Evolutionary conservation across 2,888 invertebrate genomes (phyloP).

Genomic region (Trissoscelio sp.): DNA sequence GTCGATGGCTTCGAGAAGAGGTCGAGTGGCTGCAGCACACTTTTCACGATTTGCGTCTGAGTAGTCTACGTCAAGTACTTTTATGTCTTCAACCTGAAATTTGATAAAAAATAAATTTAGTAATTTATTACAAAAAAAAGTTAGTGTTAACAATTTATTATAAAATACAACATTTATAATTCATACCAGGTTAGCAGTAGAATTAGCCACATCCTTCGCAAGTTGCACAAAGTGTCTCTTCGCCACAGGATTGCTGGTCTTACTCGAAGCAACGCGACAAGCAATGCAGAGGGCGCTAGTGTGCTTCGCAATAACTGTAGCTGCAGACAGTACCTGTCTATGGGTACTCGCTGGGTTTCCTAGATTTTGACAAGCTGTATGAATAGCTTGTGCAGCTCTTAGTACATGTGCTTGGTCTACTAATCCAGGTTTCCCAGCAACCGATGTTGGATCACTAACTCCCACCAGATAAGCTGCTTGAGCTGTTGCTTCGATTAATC

Average conservation of each 20-base stretch:
- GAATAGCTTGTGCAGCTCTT: slow-evolving; percentile 95
- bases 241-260: slow-evolving; percentile 94
- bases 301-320: slow-evolving; percentile 97
- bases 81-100: slow-evolving; percentile 91
- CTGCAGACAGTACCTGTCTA: slow-evolving; percentile 93
- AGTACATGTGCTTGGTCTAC: slow-evolving; percentile 95
- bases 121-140: not conserved
- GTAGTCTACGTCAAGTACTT: slow-evolving; percentile 93
- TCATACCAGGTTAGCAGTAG: slow-evolving; percentile 92
- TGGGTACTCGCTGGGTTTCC: slow-evolving; percentile 89
- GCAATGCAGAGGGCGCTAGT: slow-evolving; percentile 98
- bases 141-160: not conserved
- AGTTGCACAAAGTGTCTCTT: slow-evolving; percentile 98
- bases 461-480: slow-evolving; percentile 98
- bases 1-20: slow-evolving; percentile 95
- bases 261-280: slow-evolving; percentile 95
- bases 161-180: too few relatives aligned
- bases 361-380: slow-evolving; percentile 93
- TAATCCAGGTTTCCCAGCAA: slow-evolving; percentile 93
- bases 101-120: not conserved
- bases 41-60: slow-evolving; percentile 89
- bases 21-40: slow-evolving; percentile 91
- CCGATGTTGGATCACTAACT: slow-evolving; percentile 94
- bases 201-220: slow-evolving; percentile 98
- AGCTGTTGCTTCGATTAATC: slow-evolving; percentile 95